These are phyloP conservation scores for Formicarius rufipectus DNA, from an alignment of 2,113 vertebrate genomes.

Conservation along the genomic window DNA sequence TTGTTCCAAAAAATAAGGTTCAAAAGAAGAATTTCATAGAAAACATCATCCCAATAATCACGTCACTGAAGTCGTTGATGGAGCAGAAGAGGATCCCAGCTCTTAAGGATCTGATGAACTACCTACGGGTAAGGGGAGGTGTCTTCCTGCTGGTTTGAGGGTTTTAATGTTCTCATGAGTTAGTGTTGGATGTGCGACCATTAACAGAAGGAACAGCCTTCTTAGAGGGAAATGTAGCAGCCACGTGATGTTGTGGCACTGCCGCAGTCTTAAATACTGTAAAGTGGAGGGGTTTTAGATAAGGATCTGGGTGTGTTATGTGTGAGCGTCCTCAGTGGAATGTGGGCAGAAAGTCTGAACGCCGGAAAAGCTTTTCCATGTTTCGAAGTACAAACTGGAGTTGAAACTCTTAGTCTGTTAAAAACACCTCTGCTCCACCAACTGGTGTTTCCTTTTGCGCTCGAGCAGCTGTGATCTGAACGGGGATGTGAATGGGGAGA, in stretches of 20 bases:
- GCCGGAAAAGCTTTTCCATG: neutral
- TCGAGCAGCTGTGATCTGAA: conserved; percentile 62
- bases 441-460: conserved; percentile 60
- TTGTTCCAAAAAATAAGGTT: conserved; percentile 78
- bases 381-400: conserved; percentile 30
- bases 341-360: conserved; percentile 9
- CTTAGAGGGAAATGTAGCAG: neutral
- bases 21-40: conserved; percentile 93
- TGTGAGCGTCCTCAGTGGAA: conserved; percentile 27
- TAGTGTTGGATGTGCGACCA: neutral
- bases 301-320: neutral
- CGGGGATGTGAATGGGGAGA: conserved; percentile 39
- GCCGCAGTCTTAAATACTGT: conserved; percentile 24
- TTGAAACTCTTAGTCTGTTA: conserved; percentile 38
- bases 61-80: conserved; percentile 85
- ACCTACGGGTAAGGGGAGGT: conserved; percentile 81
- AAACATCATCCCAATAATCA: conserved; percentile 90
- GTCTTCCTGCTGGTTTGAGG: neutral
- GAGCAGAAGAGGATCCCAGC: conserved; percentile 87
- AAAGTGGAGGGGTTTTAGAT: conserved; percentile 22
- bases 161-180: neutral
- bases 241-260: conserved; percentile 29
- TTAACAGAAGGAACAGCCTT: neutral
- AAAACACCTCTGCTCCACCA: conserved; percentile 67
- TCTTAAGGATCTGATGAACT: conserved; percentile 89